phyloP scores from a whole-genome alignment of 2,113 vertebrate species.

The Dicaeum eximium region DNA sequence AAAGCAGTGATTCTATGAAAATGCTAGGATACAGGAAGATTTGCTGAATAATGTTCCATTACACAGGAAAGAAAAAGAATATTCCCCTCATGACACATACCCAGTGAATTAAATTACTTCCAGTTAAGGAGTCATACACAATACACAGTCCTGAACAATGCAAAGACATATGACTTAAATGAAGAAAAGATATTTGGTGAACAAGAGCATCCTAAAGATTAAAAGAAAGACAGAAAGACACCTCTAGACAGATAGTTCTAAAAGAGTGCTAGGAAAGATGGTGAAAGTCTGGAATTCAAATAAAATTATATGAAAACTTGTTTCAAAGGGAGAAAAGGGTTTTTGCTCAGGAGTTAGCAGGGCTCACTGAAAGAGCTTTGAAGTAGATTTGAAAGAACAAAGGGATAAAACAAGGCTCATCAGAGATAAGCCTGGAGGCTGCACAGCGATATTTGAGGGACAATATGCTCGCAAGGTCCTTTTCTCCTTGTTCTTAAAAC shows the following conservation, averaged over 20 bases:
- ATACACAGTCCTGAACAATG: neutral
- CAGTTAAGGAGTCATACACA: neutral
- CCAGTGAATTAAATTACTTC: neutral
- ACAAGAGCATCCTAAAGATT: neutral
- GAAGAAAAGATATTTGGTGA: neutral
- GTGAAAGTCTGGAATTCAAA: neutral
- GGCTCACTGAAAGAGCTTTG: neutral
- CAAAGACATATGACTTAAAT: neutral
- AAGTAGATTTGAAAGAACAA: neutral
- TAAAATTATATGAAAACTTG: neutral
- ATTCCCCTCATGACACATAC: neutral
- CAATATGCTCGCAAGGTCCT: neutral
- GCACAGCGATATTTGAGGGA: neutral
- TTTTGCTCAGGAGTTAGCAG: neutral
- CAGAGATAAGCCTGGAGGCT: neutral
- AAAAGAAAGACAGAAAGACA: neutral
- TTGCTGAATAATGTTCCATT: neutral
- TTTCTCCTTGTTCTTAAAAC: neutral
- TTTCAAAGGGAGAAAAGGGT: neutral
- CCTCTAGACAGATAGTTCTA: neutral
- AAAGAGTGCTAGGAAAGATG: neutral
- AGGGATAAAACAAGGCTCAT: neutral
- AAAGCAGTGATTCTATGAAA: neutral
- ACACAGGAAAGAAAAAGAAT: neutral
- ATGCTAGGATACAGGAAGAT: neutral